These are phyloP conservation scores for Anoplolepis gracilipes DNA, from an alignment of 1,140 invertebrate genomes.

Conservation along the genomic window DNA sequence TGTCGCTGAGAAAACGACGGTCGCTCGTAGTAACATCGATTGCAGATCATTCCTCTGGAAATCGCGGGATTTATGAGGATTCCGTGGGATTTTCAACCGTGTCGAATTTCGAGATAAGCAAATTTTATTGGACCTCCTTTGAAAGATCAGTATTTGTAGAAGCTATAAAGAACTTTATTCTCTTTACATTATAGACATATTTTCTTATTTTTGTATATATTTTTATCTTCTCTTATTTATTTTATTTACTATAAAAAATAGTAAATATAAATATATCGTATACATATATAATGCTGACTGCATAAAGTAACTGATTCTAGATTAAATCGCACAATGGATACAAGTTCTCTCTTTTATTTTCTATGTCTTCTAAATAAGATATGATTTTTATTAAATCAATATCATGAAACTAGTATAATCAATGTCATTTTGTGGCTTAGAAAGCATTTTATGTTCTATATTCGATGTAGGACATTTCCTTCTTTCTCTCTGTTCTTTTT, in stretches of 20 bases:
- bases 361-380: slow-evolving; percentile 16
- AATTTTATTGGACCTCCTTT: slow-evolving; percentile 6
- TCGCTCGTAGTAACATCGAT: slow-evolving; percentile 12
- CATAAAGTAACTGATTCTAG: slow-evolving; percentile 14
- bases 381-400: slow-evolving; percentile 27
- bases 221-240: neutral
- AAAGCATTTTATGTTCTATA: slow-evolving; percentile 31
- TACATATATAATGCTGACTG: neutral
- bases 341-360: no score
- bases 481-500: neutral
- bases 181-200: neutral
- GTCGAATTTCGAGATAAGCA: neutral
- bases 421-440: slow-evolving; percentile 16
- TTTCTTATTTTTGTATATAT: neutral
- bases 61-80: slow-evolving; percentile 15
- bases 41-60: neutral
- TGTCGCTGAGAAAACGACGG: slow-evolving; percentile 1
- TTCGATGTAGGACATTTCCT: slow-evolving; percentile 16
- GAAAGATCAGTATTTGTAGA: neutral
- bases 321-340: slow-evolving; percentile 24
- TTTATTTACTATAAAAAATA: neutral
- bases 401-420: neutral
- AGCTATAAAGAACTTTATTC: neutral
- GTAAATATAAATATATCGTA: no score
- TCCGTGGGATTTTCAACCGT: neutral